Conservation (phyloP, 1,140 invertebrate species). For the Pinna nobilis region DNA sequence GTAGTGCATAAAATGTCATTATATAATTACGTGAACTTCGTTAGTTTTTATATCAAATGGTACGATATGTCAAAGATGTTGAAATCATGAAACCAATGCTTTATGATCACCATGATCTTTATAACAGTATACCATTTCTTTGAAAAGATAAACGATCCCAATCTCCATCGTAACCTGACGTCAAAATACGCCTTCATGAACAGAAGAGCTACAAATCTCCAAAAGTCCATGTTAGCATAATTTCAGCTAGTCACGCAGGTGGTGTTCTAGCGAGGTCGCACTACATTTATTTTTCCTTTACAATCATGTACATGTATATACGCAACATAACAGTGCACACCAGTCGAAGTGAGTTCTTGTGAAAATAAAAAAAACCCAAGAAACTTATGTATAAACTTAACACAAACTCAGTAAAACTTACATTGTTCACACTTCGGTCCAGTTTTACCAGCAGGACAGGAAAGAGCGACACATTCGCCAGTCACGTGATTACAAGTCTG, state of each 20-base stretch:
- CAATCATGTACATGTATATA: slow-evolving; percentile 85
- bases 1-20: too few species aligned
- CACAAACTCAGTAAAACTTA: slow-evolving; percentile 18
- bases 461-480: slow-evolving; percentile 73
- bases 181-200: too few species aligned
- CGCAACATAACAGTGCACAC: not conserved
- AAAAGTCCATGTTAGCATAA: slow-evolving; percentile 90
- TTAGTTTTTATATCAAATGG: not conserved
- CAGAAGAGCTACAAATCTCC: too few species aligned
- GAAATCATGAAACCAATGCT: not conserved
- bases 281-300: slow-evolving; percentile 83
- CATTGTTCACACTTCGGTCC: slow-evolving; percentile 59
- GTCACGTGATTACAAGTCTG: slow-evolving; percentile 84
- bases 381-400: not conserved
- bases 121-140: slow-evolving; percentile 27
- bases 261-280: slow-evolving; percentile 82
- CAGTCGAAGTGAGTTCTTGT: not conserved
- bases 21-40: too few species aligned
- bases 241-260: slow-evolving; percentile 59
- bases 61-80: not conserved
- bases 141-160: slow-evolving; percentile 51
- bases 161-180: too few species aligned
- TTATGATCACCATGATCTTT: not conserved
- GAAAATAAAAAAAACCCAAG: not conserved
- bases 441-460: slow-evolving; percentile 70